Evolutionary conservation across 92 coral and sea anemone genomes (phyloP), one percentile per base, ranked within the genome.

Genomic region (Heteractis magnifica): DNA sequence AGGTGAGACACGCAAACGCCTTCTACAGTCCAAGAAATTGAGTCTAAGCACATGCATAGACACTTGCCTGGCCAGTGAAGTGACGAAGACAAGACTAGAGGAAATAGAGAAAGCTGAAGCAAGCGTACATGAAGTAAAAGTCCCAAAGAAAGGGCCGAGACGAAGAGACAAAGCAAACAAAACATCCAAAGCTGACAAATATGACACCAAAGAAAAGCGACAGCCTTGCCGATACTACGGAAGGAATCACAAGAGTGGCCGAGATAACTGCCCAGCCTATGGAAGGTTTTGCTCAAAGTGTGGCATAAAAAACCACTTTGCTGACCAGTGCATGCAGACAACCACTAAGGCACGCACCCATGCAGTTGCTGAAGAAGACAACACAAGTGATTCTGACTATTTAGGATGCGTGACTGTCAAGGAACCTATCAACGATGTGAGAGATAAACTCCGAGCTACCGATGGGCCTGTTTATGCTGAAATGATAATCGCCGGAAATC

Each of bases 381-480:
- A 51, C 21, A 71, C 62, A 68, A 51, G 72, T 20, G 89, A 86
- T 34, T 56, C 60, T 1, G 89, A 86, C 11, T 85, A 85, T 72
- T 10, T 79, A n/a, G 79, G 51, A 51, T 75, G 88, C 79, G 79
- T 85, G 79, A 85, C 79, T 7, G 84, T 85, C 52, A 79, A 65
- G 55, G 70, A 53, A 14, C 84, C 72, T 4, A 70, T 49, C 26
- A 76, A 75, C 62, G 87, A 48, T 12, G 76, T 84, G 8, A 34
- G 3, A 6, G 81, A 51, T 11, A 34, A 34, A 34, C 44, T 2
- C 44, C 1, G 62, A 12, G 23, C 16, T 34, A 13, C 83, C 14
- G 49, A 56, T 7, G 83, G 58, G 8, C 79, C 65, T 26, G 59
- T 80, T 16, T 79, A 41, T 52, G 89, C 89, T 18, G 78, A 86